These are phyloP conservation scores for Cydia fagiglandana DNA, from an alignment of 1,140 invertebrate species.

Conservation along the genomic window DNA sequence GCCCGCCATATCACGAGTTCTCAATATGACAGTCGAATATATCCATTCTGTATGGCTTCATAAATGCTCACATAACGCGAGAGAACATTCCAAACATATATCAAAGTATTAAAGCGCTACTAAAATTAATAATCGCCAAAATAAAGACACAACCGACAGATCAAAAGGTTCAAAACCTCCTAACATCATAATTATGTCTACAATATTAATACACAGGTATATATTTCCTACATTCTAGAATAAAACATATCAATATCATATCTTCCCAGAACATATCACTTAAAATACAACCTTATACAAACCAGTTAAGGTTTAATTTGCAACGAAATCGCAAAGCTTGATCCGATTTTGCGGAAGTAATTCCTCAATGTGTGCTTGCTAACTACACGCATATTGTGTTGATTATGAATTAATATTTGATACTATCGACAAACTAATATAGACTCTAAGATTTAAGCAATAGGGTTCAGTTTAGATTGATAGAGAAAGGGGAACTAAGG, in stretches of 20 bases:
- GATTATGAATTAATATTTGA: constrained; percentile 13
- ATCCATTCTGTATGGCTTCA: no score
- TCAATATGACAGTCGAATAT: no score
- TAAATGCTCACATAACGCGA: no score
- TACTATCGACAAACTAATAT: not conserved
- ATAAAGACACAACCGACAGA: constrained; percentile 34
- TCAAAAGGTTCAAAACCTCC: constrained; percentile 37
- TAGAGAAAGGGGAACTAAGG: not conserved
- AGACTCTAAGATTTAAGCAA: not conserved
- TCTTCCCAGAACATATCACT: no score
- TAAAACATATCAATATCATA: no score
- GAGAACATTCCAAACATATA: no score
- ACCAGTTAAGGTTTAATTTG: no score
- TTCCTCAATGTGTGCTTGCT: not conserved
- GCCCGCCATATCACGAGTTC: no score
- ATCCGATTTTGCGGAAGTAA: no score
- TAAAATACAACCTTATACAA: no score
- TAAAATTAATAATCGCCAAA: constrained; percentile 36
- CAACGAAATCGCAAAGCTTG: no score
- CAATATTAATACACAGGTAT: constrained; percentile 17
- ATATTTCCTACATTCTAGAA: not conserved
- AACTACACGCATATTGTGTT: constrained; percentile 15
- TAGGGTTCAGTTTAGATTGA: not conserved
- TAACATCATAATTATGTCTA: constrained; percentile 15
- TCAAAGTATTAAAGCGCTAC: no score